Evolutionary conservation across 2,113 vertebrate species (phyloP), one percentile per base, ranked within the genome.

Genomic region (Bufo gargarizans): DNA sequence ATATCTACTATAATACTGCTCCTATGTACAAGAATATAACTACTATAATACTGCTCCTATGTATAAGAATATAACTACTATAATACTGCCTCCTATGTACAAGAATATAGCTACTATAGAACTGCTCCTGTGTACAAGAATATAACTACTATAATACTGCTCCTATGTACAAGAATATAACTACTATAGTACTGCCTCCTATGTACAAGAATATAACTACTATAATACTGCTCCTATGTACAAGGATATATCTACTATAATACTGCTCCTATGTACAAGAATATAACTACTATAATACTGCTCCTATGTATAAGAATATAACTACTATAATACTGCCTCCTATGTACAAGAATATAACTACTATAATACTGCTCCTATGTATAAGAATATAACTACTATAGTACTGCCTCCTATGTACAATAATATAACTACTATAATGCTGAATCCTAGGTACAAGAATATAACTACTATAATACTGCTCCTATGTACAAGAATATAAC

Each of bases 1-100:
- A 71, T 71, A 69, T 43, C 67, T 71, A 71, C 67, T 71, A 71
- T 71, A 71, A 71, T 71, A 71, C 63, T 22, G 20, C 20, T 22
- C 63, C 63, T 22, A 22, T 67, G 4, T 67, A 67, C 63, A 63
- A 11, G 63, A 67, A 67, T 22, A 67, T 67, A 65, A 67, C 63
- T 63, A 67, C 63, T 22, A 67, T 67, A 67, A 67, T 22, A 67
- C 63, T 67, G 33, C 6, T 4, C 6, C 63, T 22, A 67, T 67
- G 4, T 67, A 67, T 20, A n/a, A 22, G 20, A 22, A 67, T 22
- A 67, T 22, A 65, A 67, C 63, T 67, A 67, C 63, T 67, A 65
- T 67, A 67, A 22, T 22, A 67, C 63, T 67, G 63, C 63, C n/a
- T 9, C 63, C 63, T 67, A 5, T 65, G 9, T 65, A 65, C 17